Evolutionary conservation across 2,797 vertebrate species (phyloP), one percentile per base, ranked within the genome.

Genomic region (Alosa sapidissima): DNA sequence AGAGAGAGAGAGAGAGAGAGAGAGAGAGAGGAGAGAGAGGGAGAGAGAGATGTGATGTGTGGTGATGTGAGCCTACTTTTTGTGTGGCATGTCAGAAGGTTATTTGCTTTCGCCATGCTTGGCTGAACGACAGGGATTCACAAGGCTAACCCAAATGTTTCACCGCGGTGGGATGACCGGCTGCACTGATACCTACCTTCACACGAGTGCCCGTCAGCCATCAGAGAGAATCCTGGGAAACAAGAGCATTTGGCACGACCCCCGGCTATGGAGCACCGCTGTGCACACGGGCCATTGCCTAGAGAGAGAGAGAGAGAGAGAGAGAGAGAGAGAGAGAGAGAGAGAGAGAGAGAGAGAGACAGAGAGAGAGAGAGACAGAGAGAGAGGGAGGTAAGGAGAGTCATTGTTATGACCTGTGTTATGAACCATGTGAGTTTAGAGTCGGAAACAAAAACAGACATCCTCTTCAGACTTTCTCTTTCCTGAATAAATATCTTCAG

Each of bases 221-320:
- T 96, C 88, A 98, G 92, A 0, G 93, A 94, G 48, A 96, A 98
- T 1, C 97, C 97, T 1, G 94, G 91, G 85, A 96, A 96, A 90
- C 97, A 98, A 87, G 97, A 97, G 86, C 97, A 98, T 58, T 82
- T 91, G 2, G 91, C 93, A 0, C 82, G 87, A 36, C 93, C 96
- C 45, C 89, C 93, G 52, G 93, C 83, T 1, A 87, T 21, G 0
- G 3, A 84, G 90, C 97, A 98, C 68, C 92, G 91, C 85, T 98
- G 97, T 87, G 95, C 95, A 90, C 97, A 98, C 28, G 91, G 95
- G 0, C 95, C 94, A 0, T 96, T 96, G 87, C 93, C 97, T 98
- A n/a, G 82, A n/a, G 86, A 82, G 75, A 84, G 89, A 11, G 49
- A 72, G 52, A 84, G 65, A 75, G 19, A 68, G 60, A 68, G 11